Evolutionary conservation across 2,113 vertebrate species (phyloP), one percentile per base, ranked within the genome.

Genomic region (Hippocampus barbouri): DNA sequence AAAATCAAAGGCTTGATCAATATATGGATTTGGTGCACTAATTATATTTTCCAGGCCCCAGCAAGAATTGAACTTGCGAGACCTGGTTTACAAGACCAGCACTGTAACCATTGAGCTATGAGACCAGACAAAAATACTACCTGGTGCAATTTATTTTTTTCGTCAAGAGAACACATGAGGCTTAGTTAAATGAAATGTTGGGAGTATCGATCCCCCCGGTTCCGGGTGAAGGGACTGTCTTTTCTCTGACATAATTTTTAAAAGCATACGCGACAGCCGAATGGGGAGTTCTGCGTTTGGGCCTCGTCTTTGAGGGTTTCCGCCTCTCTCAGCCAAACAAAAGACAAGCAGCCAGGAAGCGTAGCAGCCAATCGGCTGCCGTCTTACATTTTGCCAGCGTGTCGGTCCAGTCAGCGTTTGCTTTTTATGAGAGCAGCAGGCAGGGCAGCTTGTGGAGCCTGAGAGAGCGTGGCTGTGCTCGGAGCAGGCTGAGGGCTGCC

Each of bases 281-380:
- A 18, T 68, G 6, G 30, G 21, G 68, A 47, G 45, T 25, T 81
- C 23, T 69, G 34, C n/a, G 56, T 56, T 66, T 40, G 34, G 8
- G 12, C 62, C 84, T 92, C 80, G 89, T 91, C 92, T 91, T 90
- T 89, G 89, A 94, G 92, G 90, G 92, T 93, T 93, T 94, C 94
- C 95, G 91, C 92, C 93, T 92, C 92, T 91, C 93, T 79, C 73
- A 67, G 92, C 93, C 91, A 90, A 95, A 98, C 96, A 98, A 97
- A 92, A 98, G 95, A 95, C 94, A 94, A 94, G 95, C 93, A 95
- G 93, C 94, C 96, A 95, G 96, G 96, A 98, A 98, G 93, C 94
- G 92, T 93, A 89, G 82, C 82, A 87, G 93, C 97, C 97, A 99
- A 99, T 99, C 95, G 91, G 90, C 86, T 87, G 88, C 93, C 76